phyloP scores from a whole-genome alignment of 2,888 invertebrate species.

The Linyphia triangularis region DNA sequence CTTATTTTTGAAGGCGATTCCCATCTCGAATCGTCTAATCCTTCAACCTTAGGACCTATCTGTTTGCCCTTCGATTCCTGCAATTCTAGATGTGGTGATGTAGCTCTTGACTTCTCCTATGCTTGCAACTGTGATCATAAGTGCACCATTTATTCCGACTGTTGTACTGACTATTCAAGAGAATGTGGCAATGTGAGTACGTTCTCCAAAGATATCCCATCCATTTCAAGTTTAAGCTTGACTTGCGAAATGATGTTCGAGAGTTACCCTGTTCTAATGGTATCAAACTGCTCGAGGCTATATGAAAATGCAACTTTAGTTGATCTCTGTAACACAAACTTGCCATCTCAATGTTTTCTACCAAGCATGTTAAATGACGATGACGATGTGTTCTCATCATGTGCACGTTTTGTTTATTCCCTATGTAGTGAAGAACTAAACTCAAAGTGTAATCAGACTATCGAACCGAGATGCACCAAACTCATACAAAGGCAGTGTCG shows the following conservation, averaged over 20 bases:
- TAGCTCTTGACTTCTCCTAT: constrained; percentile 20
- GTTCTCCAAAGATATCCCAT: not conserved
- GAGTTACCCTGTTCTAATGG: constrained; percentile 14
- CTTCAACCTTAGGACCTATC: not conserved
- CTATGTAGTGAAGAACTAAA: constrained; percentile 17
- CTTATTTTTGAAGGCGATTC: not conserved
- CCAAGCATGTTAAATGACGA: not conserved
- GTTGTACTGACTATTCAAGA: constrained; percentile 45
- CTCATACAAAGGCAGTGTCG: not conserved
- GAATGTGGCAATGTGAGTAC: constrained; percentile 11
- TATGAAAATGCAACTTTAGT: not conserved
- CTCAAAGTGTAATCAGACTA: constrained; percentile 7
- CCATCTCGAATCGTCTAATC: not conserved
- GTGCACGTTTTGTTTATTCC: not conserved
- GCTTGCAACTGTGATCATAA: constrained; percentile 63
- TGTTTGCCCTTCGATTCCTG: constrained; percentile 67
- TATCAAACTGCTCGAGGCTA: constrained; percentile 20
- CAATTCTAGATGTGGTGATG: constrained; percentile 36
- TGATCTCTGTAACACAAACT: not conserved
- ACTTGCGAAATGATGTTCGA: constrained; percentile 35
- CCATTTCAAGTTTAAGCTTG: not conserved
- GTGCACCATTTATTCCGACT: constrained; percentile 54
- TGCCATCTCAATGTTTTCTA: constrained; percentile 25
- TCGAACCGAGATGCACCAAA: constrained; percentile 10
- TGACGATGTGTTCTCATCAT: not conserved